Evolutionary conservation across 92 coral and sea anemone genomes (phyloP).

Genomic region (Scolanthus callimorphus): DNA sequence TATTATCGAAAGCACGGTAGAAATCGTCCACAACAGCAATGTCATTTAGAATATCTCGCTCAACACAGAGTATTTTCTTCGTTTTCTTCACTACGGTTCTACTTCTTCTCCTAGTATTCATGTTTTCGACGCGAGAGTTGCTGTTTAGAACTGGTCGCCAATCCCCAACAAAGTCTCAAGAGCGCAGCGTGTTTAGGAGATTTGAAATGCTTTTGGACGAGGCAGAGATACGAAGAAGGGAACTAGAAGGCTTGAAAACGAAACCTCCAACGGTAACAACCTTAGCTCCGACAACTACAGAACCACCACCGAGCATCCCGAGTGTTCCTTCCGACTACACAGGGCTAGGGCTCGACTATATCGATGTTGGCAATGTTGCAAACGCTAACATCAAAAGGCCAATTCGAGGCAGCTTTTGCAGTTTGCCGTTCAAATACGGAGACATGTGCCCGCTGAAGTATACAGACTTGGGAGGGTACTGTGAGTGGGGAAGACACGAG

Average conservation of each 20-base stretch:
- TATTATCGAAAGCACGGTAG: no score
- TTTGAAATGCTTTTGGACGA: constrained; percentile 16
- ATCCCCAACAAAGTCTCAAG: not conserved
- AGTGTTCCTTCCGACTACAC: constrained; percentile 19
- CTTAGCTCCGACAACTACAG: not conserved
- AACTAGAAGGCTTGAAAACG: not conserved
- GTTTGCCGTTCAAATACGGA: constrained; percentile 21
- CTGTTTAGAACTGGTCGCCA: not conserved
- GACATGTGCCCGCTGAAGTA: constrained; percentile 35
- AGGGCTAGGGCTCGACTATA: constrained; percentile 3
- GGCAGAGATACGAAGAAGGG: not conserved
- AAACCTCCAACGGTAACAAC: not conserved
- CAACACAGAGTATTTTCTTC: not conserved
- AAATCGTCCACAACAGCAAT: no score
- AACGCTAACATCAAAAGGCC: constrained; percentile 20
- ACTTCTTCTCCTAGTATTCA: not conserved
- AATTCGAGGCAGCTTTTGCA: constrained; percentile 15
- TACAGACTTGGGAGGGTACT: constrained; percentile 25
- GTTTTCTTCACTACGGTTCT: not conserved
- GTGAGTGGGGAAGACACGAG: constrained; percentile 9
- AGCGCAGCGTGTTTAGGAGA: constrained; percentile 16
- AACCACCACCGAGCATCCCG: constrained; percentile 3
- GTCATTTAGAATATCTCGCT: no score
- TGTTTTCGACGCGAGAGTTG: not conserved
- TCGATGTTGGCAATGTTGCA: constrained; percentile 15